Base-by-base conservation (phyloP, 2,797 vertebrate species). In the Pachyuromys duprasi region DNA sequence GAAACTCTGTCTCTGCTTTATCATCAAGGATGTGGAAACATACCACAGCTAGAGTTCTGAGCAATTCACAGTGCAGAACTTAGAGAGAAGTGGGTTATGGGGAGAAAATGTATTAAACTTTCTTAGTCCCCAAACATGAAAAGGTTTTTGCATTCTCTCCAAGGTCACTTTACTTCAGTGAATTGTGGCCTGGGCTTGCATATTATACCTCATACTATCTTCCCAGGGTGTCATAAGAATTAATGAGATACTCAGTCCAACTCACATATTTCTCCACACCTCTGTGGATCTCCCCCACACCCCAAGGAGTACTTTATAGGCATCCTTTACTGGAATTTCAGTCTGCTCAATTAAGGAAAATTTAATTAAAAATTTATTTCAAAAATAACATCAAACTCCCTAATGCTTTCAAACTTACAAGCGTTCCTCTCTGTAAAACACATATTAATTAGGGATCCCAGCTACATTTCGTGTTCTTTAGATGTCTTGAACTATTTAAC, bases 321-420 rank as follows among this genome's bases (percentile, higher is more conserved):
- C 95, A 96, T 96, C 92, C 90, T 97, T 97, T 97, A 92, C 96
- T 96, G 76, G 94, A 97, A 95, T 97, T 97, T 98, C 92, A 95
- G 95, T 96, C 94, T 96, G 95, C 91, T 97, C 96, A 97, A 97
- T 97, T 98, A 97, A 94, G 95, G 55, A 96, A 97, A 96, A 96
- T 94, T 97, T 97, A 97, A 97, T 97, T 98, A 97, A 98, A 86
- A 98, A 95, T 97, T 95, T 97, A 97, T 97, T 98, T 98, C 84
- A 97, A 98, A 98, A 98, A 97, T 97, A 97, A 96, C 96, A 96
- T 97, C 92, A 83, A 98, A 96, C 90, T 97, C 97, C 97, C 97
- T 76, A 97, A 89, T 94, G 97, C 92, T 97, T 97, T 98, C 76
- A 93, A 97, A 97, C 91, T 94, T 97, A 96, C 83, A 94, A 95